Base-by-base conservation (phyloP, 2,888 invertebrate genomes). In the Didymodactylos carnosus region DNA sequence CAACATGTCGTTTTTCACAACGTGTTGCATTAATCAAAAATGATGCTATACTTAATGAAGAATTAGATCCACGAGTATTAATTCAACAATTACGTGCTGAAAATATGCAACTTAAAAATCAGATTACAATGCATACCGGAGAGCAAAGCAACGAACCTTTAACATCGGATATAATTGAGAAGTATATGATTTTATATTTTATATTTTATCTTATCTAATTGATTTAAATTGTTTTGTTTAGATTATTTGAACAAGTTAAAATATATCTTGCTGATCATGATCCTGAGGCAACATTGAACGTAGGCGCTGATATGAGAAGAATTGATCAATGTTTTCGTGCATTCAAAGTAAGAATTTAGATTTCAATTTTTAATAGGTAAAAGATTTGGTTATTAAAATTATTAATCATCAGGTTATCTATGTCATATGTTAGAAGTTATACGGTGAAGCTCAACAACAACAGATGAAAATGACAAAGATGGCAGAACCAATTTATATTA, bases 11-110 rank as follows among this genome's bases (percentile, higher is more conserved):
- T n/a, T 83, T 83, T 80, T 82, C 83, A 10, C 83, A 83, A 77
- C 77, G 83, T 71, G 83, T 83, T n/a, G 83, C 83, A 3, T 78
- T 83, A 78, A 84, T 83, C 69, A 82, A 82, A 79, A 83, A 83
- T 76, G 82, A 84, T 77, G 83, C 81, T 23, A 77, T 82, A 72
- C 76, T 83, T 70, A 83, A 83, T 77, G 83, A 84, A 75, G 82
- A 82, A 75, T 76, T 83, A 39, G 83, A 84, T 77, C 83, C 83
- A 8, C 81, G 81, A 75, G 76, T 83, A 69, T 78, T 83, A 78
- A 83, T 83, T 69, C 78, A 78, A 39, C 80, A 79, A 73, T 77
- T 83, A 69, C 82, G 82, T 76, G 75, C 78, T 51, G 82, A 83
- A 75, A 79, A 82, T 46, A 79, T 80, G 69, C 79, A 80, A 73